Conservation (phyloP, 2,888 invertebrate genomes). For the Lasioglossum calceatum region DNA sequence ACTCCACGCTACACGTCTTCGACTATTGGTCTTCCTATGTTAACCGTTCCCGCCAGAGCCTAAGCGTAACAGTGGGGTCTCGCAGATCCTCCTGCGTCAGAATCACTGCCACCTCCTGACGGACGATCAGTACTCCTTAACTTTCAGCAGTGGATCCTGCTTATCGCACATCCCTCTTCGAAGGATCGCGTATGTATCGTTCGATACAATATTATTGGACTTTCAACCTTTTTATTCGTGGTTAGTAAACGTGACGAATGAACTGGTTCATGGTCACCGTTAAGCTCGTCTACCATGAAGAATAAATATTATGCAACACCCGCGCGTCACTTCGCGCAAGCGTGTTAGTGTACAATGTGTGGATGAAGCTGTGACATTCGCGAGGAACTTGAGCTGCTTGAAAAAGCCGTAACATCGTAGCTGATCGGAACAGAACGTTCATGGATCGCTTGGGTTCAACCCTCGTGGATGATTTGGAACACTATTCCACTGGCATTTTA, state of each 20-base stretch:
- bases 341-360: background rate
- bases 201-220: slow-evolving; percentile 8
- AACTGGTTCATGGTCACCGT: slow-evolving; percentile 3
- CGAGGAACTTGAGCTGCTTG: slow-evolving; percentile 4
- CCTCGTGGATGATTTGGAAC: background rate
- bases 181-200: background rate
- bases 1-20: too few species aligned
- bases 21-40: too few species aligned
- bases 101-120: too few species aligned
- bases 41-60: too few species aligned
- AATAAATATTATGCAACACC: slow-evolving; percentile 27
- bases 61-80: too few species aligned
- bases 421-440: background rate
- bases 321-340: background rate
- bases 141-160: background rate
- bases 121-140: background rate
- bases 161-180: background rate
- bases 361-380: slow-evolving; percentile 14
- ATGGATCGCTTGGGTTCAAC: background rate
- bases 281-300: slow-evolving; percentile 4
- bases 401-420: slow-evolving; percentile 7
- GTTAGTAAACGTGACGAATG: slow-evolving; percentile 10
- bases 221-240: background rate
- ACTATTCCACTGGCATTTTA: slow-evolving; percentile 15
- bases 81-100: too few species aligned